Conservation (phyloP, 2,888 invertebrate species). For the Chironomus tentans region DNA sequence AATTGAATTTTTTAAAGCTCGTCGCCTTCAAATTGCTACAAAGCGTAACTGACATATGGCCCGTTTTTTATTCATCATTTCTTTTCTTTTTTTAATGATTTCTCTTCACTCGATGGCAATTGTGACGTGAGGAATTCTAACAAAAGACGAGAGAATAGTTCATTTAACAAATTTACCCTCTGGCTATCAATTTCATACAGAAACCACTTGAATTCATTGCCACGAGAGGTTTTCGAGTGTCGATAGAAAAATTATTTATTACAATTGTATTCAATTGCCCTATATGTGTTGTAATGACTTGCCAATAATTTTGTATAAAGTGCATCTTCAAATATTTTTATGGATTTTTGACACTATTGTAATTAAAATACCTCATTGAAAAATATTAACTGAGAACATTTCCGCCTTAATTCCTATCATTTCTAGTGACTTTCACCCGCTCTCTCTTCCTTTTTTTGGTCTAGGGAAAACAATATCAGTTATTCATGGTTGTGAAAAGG, state of each 20-base stretch:
- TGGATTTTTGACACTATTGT: no score
- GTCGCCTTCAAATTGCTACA: constrained; percentile 15
- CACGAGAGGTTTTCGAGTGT: neutral
- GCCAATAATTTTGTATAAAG: neutral
- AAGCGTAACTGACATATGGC: constrained; percentile 22
- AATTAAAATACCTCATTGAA: neutral
- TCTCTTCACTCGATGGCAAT: neutral
- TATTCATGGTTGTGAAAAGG: constrained; percentile 20
- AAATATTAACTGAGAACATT: neutral
- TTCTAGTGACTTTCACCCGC: neutral
- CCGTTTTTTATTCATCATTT: neutral
- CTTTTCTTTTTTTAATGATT: constrained; percentile 1
- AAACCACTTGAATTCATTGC: constrained; percentile 20
- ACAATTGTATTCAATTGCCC: neutral
- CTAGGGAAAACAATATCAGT: constrained; percentile 1
- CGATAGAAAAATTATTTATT: neutral
- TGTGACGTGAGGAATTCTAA: neutral
- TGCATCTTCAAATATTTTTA: neutral
- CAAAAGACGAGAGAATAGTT: neutral
- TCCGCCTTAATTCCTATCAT: neutral
- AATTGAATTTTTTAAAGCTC: constrained; percentile 16
- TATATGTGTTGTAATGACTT: neutral
- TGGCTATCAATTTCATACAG: constrained; percentile 19
- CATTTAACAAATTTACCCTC: constrained; percentile 21
- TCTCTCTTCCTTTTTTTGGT: no score